phyloP scores from a whole-genome alignment of 2,113 vertebrate genomes.

The Passer montanus region DNA sequence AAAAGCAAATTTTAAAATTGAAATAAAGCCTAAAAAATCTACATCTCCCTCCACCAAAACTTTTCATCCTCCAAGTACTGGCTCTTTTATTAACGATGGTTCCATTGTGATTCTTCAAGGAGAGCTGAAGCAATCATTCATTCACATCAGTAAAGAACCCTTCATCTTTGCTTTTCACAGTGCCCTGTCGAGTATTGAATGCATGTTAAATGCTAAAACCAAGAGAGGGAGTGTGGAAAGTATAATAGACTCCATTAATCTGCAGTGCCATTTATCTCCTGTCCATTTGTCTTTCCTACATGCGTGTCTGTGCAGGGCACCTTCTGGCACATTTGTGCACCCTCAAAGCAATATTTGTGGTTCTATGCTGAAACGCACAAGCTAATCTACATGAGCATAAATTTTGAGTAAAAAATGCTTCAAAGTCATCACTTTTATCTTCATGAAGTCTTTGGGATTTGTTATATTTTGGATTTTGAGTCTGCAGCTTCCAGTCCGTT shows the following conservation, averaged over 20 bases:
- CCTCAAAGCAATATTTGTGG: background rate
- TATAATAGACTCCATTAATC: background rate
- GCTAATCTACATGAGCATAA: background rate
- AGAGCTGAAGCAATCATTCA: slow-evolving; percentile 10
- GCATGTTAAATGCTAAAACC: background rate
- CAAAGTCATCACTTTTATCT: background rate
- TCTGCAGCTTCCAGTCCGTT: background rate
- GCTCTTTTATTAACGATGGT: background rate
- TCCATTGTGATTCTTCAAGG: background rate
- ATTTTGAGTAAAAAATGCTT: background rate
- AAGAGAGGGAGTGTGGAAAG: background rate
- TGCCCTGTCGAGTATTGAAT: background rate
- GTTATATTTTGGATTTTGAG: background rate
- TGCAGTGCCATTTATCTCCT: background rate
- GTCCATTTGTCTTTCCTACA: background rate
- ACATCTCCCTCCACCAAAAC: background rate
- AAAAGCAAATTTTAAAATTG: background rate
- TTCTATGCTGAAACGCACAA: background rate
- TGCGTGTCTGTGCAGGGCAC: fast-evolving
- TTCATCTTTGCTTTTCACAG: slow-evolving; percentile 13
- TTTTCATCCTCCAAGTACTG: background rate
- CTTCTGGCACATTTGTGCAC: background rate
- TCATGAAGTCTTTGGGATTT: background rate
- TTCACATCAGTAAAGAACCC: slow-evolving; percentile 8
- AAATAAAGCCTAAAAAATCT: background rate